Evolutionary conservation across 2,797 vertebrate species (phyloP).

Genomic region (Cygnus olor): DNA sequence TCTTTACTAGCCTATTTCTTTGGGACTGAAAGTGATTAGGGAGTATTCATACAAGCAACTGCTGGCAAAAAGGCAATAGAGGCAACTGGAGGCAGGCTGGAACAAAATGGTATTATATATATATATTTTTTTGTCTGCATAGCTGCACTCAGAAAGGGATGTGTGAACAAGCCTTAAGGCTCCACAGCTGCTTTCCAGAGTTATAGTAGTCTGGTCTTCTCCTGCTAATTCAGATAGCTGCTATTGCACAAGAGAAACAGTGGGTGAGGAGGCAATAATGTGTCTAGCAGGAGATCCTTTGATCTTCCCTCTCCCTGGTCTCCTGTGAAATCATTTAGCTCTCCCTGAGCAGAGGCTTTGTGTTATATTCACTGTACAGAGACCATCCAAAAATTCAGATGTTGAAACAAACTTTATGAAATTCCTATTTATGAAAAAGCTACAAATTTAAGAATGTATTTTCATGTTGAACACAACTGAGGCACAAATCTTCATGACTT

Average conservation of each 20-base stretch:
- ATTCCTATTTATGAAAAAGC: background rate
- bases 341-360: background rate
- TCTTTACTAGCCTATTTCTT: background rate
- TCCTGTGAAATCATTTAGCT: background rate
- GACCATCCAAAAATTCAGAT: background rate
- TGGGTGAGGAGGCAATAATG: background rate
- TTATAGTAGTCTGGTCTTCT: background rate
- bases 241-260: background rate
- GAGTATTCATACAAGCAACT: background rate
- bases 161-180: constrained; percentile 26
- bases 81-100: background rate
- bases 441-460: background rate
- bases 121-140: background rate
- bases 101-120: background rate
- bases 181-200: constrained; percentile 7
- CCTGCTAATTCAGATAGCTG: background rate
- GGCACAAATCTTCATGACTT: background rate
- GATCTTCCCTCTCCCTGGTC: background rate
- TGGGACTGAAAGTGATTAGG: background rate
- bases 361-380: background rate
- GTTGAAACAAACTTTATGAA: background rate
- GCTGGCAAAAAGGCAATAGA: background rate
- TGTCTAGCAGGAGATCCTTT: background rate
- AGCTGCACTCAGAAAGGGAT: background rate
- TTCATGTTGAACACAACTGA: background rate